Evolutionary conservation across 1,140 invertebrate genomes (phyloP).

Genomic region (Bombus vancouverensis): DNA sequence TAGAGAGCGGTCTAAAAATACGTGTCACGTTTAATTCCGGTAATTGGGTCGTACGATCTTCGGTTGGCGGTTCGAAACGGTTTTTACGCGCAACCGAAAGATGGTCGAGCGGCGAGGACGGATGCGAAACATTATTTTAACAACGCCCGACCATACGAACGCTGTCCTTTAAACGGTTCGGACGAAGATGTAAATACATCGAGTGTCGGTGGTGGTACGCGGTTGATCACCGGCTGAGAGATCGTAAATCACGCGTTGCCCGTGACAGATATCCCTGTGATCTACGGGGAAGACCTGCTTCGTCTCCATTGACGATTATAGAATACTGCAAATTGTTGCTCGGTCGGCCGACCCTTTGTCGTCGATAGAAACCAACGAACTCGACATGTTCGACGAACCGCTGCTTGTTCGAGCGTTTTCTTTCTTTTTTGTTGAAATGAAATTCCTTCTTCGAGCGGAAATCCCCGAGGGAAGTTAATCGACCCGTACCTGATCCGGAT

Average conservation of each 20-base stretch:
- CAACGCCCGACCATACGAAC: slow-evolving; percentile 20
- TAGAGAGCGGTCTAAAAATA: slow-evolving; percentile 32
- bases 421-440: background rate
- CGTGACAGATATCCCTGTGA: background rate
- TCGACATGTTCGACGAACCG: too few relatives aligned
- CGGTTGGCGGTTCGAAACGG: background rate
- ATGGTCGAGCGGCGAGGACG: background rate
- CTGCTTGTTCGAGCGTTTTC: background rate
- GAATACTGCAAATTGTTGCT: background rate
- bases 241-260: slow-evolving; percentile 23
- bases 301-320: background rate
- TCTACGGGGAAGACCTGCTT: background rate
- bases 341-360: too few relatives aligned
- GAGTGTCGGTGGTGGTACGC: too few relatives aligned
- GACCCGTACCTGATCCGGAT: background rate
- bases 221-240: background rate
- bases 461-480: background rate
- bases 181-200: slow-evolving; percentile 8
- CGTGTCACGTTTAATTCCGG: slow-evolving; percentile 27
- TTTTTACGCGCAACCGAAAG: background rate
- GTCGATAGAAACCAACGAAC: too few relatives aligned
- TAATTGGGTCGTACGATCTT: slow-evolving; percentile 43
- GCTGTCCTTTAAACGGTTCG: background rate
- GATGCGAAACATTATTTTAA: slow-evolving; percentile 42
- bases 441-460: background rate